Evolutionary conservation across 2,113 vertebrate species (phyloP).

Genomic region (Nothocercus julius): DNA sequence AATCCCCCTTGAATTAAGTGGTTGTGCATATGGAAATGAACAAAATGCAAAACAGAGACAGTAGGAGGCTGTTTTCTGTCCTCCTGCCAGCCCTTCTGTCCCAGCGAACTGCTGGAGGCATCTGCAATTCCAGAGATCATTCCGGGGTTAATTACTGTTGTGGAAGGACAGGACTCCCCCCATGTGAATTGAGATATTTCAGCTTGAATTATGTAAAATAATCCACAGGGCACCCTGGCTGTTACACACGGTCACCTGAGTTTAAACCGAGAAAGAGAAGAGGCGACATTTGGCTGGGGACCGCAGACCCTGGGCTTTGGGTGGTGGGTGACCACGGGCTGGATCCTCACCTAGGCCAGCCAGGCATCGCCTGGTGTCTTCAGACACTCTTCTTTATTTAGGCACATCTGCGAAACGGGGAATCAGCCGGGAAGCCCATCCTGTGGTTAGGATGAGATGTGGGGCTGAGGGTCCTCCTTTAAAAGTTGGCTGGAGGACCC

Average conservation of each 20-base stretch:
- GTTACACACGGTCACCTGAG: rapidly evolving
- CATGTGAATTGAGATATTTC: background rate
- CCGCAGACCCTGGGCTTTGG: rapidly evolving
- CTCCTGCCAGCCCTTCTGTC: background rate
- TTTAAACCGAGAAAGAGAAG: background rate
- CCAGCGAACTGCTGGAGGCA: background rate
- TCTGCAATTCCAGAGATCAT: background rate
- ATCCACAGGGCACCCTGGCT: background rate
- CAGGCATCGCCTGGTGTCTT: background rate
- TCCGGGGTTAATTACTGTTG: background rate
- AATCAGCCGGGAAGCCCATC: background rate
- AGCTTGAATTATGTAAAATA: background rate
- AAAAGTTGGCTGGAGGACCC: background rate
- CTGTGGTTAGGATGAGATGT: background rate
- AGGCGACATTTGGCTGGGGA: background rate
- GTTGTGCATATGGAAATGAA: background rate
- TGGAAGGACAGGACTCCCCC: background rate
- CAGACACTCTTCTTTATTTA: background rate
- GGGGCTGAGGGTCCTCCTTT: background rate
- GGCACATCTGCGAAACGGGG: background rate
- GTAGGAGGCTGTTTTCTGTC: background rate
- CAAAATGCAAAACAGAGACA: background rate
- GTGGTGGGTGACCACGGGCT: background rate
- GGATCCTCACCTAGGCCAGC: background rate
- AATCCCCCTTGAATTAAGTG: background rate